phyloP scores from a whole-genome alignment of 2,113 vertebrate species.

The Cebus imitator region DNA sequence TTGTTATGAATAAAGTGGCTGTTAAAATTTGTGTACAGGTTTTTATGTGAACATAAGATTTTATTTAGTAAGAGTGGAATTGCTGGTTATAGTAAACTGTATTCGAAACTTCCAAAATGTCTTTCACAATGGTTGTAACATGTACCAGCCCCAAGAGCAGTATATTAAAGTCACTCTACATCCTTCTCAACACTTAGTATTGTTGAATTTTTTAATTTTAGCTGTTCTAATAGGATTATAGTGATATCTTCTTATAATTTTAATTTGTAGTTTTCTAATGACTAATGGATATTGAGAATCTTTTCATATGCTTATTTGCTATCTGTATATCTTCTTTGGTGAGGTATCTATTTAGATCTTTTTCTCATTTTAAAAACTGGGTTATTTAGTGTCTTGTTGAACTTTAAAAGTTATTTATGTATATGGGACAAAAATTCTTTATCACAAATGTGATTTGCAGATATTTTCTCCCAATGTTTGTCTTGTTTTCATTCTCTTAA shows the following conservation, averaged over 20 bases:
- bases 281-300: background rate
- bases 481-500: background rate
- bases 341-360: background rate
- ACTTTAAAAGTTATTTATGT: background rate
- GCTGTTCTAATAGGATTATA: too few species aligned
- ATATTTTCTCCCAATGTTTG: background rate
- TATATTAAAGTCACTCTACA: too few species aligned
- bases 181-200: background rate
- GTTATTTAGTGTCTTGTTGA: background rate
- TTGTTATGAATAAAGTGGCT: background rate
- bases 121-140: background rate
- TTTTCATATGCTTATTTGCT: background rate
- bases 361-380: background rate
- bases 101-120: background rate
- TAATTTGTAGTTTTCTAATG: background rate
- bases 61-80: background rate
- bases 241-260: background rate
- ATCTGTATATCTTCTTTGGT: background rate
- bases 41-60: background rate
- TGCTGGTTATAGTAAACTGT: background rate
- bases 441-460: background rate
- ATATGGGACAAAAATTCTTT: background rate
- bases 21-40: background rate
- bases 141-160: background rate
- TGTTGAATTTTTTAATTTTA: too few species aligned